A percentile compares a stretch with the other conserved stretches of the same genome.
These are phyloP conservation scores for Sebastes matsubarae DNA, from an alignment of 2,797 vertebrate species.

Conservation along the genomic window DNA sequence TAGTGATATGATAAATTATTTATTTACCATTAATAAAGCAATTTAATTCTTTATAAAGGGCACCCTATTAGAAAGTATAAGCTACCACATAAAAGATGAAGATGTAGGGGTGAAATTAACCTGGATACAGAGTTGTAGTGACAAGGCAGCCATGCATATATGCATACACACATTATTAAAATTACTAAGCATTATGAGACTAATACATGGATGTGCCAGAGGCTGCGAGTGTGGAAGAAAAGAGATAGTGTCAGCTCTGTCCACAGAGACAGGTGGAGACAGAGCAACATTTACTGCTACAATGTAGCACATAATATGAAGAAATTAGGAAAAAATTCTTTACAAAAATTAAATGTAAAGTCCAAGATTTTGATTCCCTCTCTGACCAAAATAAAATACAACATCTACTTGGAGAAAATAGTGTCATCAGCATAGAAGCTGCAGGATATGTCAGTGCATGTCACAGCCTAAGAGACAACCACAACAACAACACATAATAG, in stretches of 20 bases:
- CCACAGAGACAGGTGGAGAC: too few relatives aligned
- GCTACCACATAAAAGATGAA: neutral
- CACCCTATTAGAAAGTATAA: neutral
- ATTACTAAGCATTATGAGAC: conserved; percentile 9
- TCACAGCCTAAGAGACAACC: too few relatives aligned
- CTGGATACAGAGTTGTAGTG: neutral
- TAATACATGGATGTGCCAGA: conserved; percentile 8
- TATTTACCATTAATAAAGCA: neutral
- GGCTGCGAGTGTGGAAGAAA: neutral
- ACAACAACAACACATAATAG: too few relatives aligned
- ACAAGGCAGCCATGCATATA: neutral
- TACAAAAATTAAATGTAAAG: too few relatives aligned
- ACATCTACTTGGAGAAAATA: too few relatives aligned
- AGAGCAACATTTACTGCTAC: too few relatives aligned
- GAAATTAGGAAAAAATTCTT: too few relatives aligned
- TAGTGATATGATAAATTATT: neutral
- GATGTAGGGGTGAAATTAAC: neutral
- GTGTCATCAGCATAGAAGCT: too few relatives aligned
- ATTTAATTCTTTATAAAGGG: neutral
- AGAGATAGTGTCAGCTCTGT: neutral
- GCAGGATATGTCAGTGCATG: too few relatives aligned
- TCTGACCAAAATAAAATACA: too few relatives aligned
- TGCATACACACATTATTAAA: neutral
- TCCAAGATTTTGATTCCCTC: too few relatives aligned
- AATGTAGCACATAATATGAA: too few relatives aligned